phyloP scores from a whole-genome alignment of 2,888 invertebrate genomes.

The Eupithecia pulchellata region DNA sequence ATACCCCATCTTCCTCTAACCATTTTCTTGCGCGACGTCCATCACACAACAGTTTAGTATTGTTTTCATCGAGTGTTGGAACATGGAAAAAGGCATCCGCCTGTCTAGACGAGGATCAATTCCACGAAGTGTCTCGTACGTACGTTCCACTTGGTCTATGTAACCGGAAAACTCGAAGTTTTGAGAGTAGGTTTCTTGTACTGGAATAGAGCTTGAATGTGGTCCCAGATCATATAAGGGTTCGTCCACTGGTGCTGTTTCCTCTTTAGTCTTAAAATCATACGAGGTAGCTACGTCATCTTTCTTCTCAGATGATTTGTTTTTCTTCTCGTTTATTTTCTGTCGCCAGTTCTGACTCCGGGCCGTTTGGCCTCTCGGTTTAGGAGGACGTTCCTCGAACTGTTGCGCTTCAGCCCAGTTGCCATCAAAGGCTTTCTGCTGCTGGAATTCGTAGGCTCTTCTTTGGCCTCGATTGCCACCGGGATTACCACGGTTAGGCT shows the following conservation, averaged over 20 bases:
- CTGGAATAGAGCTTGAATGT: constrained; percentile 43
- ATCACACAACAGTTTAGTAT: constrained; percentile 42
- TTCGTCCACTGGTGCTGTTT: constrained; percentile 46
- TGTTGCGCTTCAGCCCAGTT: too few relatives aligned
- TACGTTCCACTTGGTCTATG: constrained; percentile 44
- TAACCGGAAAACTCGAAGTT: constrained; percentile 46
- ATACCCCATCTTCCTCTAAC: constrained; percentile 35
- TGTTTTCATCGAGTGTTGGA: constrained; percentile 46
- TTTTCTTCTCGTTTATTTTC: too few relatives aligned
- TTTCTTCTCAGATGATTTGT: constrained; percentile 34
- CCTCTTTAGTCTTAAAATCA: constrained; percentile 42
- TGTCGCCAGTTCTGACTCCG: too few relatives aligned
- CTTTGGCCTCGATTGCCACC: too few relatives aligned
- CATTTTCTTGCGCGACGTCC: constrained; percentile 40
- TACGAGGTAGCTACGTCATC: constrained; percentile 33
- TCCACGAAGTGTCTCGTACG: constrained; percentile 45
- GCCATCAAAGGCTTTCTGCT: too few relatives aligned
- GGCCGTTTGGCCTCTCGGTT: too few relatives aligned
- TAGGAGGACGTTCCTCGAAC: too few relatives aligned
- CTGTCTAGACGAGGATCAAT: constrained; percentile 45
- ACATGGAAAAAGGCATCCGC: constrained; percentile 46
- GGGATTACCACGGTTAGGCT: too few relatives aligned
- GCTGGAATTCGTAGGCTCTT: too few relatives aligned
- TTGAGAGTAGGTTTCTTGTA: constrained; percentile 45
- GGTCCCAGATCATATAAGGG: constrained; percentile 50